A percentile compares a stretch with the other conserved stretches of the same genome.
These are phyloP conservation scores for Vulpes lagopus DNA, from an alignment of 2,113 vertebrate genomes.

Conservation along the genomic window DNA sequence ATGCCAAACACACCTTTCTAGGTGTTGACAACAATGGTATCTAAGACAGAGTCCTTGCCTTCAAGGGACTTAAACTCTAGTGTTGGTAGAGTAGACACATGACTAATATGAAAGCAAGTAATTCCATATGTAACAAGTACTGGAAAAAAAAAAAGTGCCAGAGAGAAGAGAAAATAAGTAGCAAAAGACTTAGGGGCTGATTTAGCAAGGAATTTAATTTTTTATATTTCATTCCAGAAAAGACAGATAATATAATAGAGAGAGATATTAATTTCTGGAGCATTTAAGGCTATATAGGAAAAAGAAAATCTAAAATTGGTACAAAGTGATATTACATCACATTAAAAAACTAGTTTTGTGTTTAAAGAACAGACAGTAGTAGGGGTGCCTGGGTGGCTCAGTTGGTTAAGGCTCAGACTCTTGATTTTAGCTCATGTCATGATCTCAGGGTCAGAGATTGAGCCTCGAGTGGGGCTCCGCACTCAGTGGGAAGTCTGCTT, in stretches of 20 bases:
- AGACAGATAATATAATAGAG: neutral
- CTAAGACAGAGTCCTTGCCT: neutral
- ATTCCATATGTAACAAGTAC: neutral
- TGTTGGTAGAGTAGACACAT: neutral
- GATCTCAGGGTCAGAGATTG: neutral
- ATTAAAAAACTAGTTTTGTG: neutral
- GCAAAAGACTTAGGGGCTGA: neutral
- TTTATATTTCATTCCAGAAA: constrained; percentile 6
- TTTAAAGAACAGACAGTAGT: constrained; percentile 28
- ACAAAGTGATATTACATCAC: neutral
- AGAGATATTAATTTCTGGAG: constrained; percentile 54
- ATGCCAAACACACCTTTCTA: neutral
- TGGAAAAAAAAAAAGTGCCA: too few species aligned
- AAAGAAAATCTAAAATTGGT: constrained; percentile 41
- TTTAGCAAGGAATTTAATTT: constrained; percentile 28
- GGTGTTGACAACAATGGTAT: neutral
- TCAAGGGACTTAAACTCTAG: neutral
- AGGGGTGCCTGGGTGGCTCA: neutral
- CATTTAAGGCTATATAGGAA: neutral
- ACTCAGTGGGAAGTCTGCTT: neutral
- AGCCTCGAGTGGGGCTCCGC: neutral
- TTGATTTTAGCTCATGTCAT: neutral
- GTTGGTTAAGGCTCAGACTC: neutral
- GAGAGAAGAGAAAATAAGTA: constrained; percentile 11
- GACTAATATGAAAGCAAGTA: constrained; percentile 1